Evolutionary conservation across 2,113 vertebrate species (phyloP).

Genomic region (Indicator indicator): DNA sequence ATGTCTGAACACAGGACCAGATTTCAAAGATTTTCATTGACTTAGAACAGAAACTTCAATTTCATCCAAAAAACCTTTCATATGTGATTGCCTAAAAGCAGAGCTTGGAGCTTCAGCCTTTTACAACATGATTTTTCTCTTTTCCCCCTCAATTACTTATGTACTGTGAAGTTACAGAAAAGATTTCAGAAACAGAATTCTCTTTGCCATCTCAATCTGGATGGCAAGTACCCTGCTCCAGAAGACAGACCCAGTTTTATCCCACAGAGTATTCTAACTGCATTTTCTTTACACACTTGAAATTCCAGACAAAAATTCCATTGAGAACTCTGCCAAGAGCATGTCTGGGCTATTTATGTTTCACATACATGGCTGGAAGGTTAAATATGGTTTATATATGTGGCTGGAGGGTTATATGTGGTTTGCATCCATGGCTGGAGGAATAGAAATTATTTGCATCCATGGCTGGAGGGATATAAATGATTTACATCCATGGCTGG

Average conservation of each 20-base stretch:
- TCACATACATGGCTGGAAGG: no score
- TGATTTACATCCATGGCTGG: no score
- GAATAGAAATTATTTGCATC: no score
- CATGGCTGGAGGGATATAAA: no score
- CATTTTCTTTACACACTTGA: rapidly evolving
- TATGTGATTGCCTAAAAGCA: neutral
- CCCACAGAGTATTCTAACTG: neutral
- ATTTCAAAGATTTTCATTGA: neutral
- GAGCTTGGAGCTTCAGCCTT: neutral
- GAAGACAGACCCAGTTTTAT: neutral
- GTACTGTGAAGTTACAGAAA: neutral
- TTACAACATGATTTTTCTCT: neutral
- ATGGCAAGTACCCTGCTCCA: neutral
- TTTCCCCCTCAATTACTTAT: neutral
- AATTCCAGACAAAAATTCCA: neutral
- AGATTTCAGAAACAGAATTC: neutral
- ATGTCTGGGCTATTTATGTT: neutral
- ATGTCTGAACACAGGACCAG: neutral
- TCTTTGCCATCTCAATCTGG: neutral
- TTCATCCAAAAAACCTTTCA: neutral
- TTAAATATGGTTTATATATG: no score
- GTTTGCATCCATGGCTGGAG: no score
- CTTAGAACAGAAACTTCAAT: neutral
- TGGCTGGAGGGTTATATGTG: no score
- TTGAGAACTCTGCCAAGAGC: neutral